These are phyloP conservation scores for Oceanodroma tethys DNA, from an alignment of 2,113 vertebrate species.

Conservation along the genomic window DNA sequence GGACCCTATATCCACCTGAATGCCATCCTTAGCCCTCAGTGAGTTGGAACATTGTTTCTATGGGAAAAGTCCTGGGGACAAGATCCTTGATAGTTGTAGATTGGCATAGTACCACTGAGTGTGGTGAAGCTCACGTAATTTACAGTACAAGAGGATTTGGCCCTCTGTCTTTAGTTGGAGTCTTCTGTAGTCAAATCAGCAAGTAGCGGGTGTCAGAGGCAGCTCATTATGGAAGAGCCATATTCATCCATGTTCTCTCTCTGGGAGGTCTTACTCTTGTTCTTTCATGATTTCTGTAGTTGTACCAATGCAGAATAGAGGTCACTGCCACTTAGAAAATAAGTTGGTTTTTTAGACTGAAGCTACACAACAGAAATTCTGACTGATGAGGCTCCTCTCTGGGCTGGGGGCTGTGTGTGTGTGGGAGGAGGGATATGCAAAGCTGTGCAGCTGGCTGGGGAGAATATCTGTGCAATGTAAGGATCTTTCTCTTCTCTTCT, in stretches of 20 bases:
- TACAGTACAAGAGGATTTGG: not conserved
- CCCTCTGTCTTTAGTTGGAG: not conserved
- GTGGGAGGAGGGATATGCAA: not conserved
- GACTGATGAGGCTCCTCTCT: not conserved
- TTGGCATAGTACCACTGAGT: not conserved
- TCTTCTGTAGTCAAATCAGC: not conserved
- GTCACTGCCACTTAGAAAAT: not conserved
- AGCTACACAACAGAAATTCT: not conserved
- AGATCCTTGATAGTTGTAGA: not conserved
- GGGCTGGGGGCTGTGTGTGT: not conserved
- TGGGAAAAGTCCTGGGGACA: not conserved
- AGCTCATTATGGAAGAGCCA: not conserved
- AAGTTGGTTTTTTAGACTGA: not conserved
- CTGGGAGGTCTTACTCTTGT: not conserved
- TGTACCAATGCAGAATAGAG: not conserved
- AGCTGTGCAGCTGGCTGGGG: not conserved
- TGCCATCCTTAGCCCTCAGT: not conserved
- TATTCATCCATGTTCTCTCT: not conserved
- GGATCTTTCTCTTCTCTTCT: not conserved
- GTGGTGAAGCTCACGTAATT: not conserved
- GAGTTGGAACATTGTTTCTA: not conserved
- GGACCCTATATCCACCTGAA: not conserved
- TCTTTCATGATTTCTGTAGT: not conserved
- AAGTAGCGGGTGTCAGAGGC: not conserved
- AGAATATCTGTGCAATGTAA: not conserved